Evolutionary conservation across 2,113 vertebrate genomes (phyloP), one percentile per base, ranked within the genome.

Genomic region (Motacilla alba): DNA sequence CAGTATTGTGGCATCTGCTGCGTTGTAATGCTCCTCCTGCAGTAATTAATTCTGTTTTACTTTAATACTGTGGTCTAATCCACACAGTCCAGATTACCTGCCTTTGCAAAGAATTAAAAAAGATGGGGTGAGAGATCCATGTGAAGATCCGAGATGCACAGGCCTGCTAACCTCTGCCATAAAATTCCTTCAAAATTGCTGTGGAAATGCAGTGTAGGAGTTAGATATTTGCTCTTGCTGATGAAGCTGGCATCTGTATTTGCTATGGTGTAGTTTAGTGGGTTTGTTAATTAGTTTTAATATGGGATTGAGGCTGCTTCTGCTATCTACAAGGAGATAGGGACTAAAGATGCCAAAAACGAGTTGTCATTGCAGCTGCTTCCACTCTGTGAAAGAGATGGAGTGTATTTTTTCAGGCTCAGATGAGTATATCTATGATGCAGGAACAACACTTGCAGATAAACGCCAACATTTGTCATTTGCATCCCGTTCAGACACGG

Each of bases 401-500:
- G 84, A 94, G 87, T 89, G 47, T 66, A 62, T 87, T 94, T 87
- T 89, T 69, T 70, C 39, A 39, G 56, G 85, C 70, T 94, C 28
- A 33, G n/a, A 73, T 87, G 77, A 91, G 89, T 44, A 10, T 85
- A 37, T 83, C 39, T 55, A 15, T 56, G 74, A 58, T 93, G 56
- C 59, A 93, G 94, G 93, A 95, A 37, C 85, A 96, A 90, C 90
- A 96, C 67, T 93, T 70, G 19, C 55, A 59, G 75, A 87, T 67
- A 67, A 95, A 93, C 7, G 52, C 93, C 93, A 93, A 33, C 92
- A 72, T 94, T 94, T 91, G 49, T 93, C 77, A 94, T 95, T 96
- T 95, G 93, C 90, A 97, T 96, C 90, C 85, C 86, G 93, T 94
- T 95, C 85, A 96, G 92, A 96, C 94, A 47, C 60, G 84, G 76